These are phyloP conservation scores for Cassiopea xamachana DNA, from an alignment of 30 jellyfish, hydroid and myxozoan genomes.

Conservation along the genomic window DNA sequence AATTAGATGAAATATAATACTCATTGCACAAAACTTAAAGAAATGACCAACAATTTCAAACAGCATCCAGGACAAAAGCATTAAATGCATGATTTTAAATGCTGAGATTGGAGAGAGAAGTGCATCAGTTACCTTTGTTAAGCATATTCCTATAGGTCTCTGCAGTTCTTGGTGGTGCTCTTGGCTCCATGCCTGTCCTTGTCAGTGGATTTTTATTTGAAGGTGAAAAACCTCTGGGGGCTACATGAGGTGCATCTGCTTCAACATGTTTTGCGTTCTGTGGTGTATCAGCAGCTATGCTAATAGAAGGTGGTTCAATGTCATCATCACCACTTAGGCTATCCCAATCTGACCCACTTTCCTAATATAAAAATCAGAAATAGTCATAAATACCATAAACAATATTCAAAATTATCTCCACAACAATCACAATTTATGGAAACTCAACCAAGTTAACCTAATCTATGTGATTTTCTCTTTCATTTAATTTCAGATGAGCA, in stretches of 20 bases:
- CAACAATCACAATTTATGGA: background rate
- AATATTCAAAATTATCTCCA: background rate
- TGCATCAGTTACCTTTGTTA: background rate
- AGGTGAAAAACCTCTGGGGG: background rate
- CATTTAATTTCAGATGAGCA: too few relatives aligned
- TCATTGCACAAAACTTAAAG: too few relatives aligned
- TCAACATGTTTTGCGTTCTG: background rate
- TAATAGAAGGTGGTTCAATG: conserved; percentile 48
- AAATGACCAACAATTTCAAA: too few relatives aligned
- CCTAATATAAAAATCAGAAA: conserved; percentile 20
- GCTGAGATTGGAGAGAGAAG: too few relatives aligned
- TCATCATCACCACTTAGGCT: conserved; percentile 71
- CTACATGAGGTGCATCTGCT: background rate
- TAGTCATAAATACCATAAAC: background rate
- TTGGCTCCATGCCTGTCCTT: conserved; percentile 30
- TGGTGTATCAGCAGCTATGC: conserved; percentile 28
- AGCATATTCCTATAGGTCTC: conserved; percentile 48
- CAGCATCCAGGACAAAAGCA: too few relatives aligned
- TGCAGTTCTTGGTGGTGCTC: conserved; percentile 65
- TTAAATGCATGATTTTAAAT: too few relatives aligned
- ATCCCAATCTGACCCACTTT: conserved; percentile 75
- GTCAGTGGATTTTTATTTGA: conserved; percentile 36
- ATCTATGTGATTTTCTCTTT: too few relatives aligned
- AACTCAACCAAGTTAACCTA: too few relatives aligned
- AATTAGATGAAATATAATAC: too few relatives aligned